Base-by-base conservation (phyloP, 2,113 vertebrate genomes). In the Trinectes maculatus region DNA sequence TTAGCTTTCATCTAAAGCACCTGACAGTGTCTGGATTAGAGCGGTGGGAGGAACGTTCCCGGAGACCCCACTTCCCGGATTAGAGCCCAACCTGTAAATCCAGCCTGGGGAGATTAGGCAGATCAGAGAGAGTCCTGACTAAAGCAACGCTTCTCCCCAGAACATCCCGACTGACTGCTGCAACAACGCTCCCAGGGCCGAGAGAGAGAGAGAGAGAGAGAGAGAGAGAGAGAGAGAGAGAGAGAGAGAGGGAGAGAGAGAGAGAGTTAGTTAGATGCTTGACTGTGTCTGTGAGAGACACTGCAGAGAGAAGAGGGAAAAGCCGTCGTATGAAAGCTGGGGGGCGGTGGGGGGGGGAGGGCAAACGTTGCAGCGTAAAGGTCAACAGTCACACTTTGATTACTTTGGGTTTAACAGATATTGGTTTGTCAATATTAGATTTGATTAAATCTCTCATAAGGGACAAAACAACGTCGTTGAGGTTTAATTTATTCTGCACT, bases 1-100 rank as follows among this genome's bases (percentile, higher is more conserved):
- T 92, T 92, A 91, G 91, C 85, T 90, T 85, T 91, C 82, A 88
- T 86, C 84, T 86, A 55, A 84, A 84, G 79, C 84, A 89, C 84
- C 87, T 89, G 91, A 84, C 88, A 89, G 80, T 67, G 80, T 75
- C 73, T 64, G 85, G 84, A 88, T 90, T 89, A 88, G 83, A 79
- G 67, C 71, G 25, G 75, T 76, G 68, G 21, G 55, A 68, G 80
- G 72, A 84, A 77, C 88, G 79, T 80, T 88, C 84, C 72, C 71
- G 77, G 77, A 83, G 83, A 80, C 58, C 79, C 80, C 82, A 83
- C 85, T 79, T 83, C 66, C 69, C 47, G 87, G 89, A 92, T 92
- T 90, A 90, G 67, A 87, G 56, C 78, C 84, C 83, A 86, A 89
- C 90, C 86, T 89, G 89, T 91, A 89, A n/a, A 89, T 89, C 85